Conservation (phyloP, 2,888 invertebrate genomes). For the Anthrax anthrax region DNA sequence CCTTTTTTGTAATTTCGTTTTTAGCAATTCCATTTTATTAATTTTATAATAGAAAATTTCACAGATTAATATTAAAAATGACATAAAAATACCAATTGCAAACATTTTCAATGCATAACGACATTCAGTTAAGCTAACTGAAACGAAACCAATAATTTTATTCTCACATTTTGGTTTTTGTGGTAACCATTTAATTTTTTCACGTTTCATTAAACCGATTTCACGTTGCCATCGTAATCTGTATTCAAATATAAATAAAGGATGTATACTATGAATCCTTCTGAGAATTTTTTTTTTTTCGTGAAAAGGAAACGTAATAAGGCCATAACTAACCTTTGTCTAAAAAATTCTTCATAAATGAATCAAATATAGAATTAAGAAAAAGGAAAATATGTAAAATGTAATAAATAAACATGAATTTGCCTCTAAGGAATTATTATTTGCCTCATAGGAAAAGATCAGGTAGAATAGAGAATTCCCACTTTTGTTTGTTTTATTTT, state of each 20-base stretch:
- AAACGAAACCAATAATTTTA: slow-evolving; percentile 37
- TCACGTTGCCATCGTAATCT: slow-evolving; percentile 48
- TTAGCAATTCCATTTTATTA: neutral
- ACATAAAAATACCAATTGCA: slow-evolving; percentile 21
- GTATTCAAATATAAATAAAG: neutral
- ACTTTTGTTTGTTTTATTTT: too few species aligned
- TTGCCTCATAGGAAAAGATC: too few species aligned
- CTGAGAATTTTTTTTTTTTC: too few species aligned
- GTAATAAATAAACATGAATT: too few species aligned
- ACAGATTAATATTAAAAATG: slow-evolving; percentile 17
- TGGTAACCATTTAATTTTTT: slow-evolving; percentile 40
- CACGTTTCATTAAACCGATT: slow-evolving; percentile 39
- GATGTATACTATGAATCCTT: too few species aligned
- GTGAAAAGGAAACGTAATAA: neutral
- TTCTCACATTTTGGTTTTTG: slow-evolving; percentile 40
- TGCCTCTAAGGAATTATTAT: too few species aligned
- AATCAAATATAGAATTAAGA: too few species aligned
- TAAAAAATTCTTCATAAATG: slow-evolving; percentile 43
- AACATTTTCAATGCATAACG: slow-evolving; percentile 37
- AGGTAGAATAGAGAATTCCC: too few species aligned
- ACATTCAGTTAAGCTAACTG: slow-evolving; percentile 41
- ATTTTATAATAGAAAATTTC: slow-evolving; percentile 14
- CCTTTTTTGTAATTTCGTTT: too few species aligned
- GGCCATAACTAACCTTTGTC: slow-evolving; percentile 25
- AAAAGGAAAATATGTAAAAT: too few species aligned